These are phyloP conservation scores for Microctenopoma stevenorrisi DNA, from an alignment of 2,797 vertebrate species.

Conservation along the genomic window DNA sequence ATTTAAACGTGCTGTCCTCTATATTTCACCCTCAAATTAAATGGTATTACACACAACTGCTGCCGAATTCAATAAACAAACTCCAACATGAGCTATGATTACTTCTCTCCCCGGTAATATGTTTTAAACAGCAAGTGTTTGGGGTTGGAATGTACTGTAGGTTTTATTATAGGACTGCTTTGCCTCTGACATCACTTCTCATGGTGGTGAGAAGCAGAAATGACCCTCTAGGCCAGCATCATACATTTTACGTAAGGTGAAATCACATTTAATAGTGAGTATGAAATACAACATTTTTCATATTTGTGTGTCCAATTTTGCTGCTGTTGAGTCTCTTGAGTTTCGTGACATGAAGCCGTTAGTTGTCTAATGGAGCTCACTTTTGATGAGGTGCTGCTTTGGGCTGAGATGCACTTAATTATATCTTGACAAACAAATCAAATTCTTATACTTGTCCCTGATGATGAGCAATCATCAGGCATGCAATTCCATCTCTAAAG, in stretches of 20 bases:
- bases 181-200: too few relatives aligned
- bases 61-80: constrained; percentile 13
- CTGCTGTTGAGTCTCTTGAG: constrained; percentile 6
- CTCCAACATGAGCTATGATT: neutral
- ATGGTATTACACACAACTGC: constrained; percentile 15
- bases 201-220: too few relatives aligned
- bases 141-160: neutral
- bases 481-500: constrained; percentile 10
- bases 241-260: too few relatives aligned
- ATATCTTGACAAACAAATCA: constrained; percentile 44
- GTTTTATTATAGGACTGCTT: too few relatives aligned
- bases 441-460: constrained; percentile 26
- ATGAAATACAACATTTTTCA: too few relatives aligned
- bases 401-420: constrained; percentile 38
- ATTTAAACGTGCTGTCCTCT: constrained; percentile 10
- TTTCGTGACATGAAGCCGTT: constrained; percentile 5
- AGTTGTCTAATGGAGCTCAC: constrained; percentile 36
- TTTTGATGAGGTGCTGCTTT: constrained; percentile 24
- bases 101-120: neutral
- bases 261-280: too few relatives aligned
- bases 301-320: neutral
- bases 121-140: neutral
- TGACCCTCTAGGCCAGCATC: too few relatives aligned
- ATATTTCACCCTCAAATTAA: constrained; percentile 11
- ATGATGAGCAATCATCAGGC: constrained; percentile 19